A percentile compares a stretch with the other conserved stretches of the same genome.
These are phyloP conservation scores for Tragelaphus eurycerus DNA, from an alignment of 2,797 vertebrate genomes.

Conservation along the genomic window DNA sequence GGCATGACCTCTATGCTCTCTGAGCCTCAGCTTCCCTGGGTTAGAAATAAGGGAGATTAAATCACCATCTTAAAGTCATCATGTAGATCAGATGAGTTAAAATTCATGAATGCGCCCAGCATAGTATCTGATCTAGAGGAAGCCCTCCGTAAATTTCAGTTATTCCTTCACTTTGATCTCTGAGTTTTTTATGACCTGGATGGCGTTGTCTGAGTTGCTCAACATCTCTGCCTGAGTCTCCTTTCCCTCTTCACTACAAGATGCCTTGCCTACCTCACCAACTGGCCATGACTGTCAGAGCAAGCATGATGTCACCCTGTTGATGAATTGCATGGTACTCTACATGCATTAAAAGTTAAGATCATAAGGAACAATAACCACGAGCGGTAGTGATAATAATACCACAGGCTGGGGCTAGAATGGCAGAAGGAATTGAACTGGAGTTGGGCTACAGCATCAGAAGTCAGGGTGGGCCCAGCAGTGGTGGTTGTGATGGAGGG, in stretches of 20 bases:
- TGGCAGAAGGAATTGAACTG: too few relatives aligned
- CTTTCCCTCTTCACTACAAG: not conserved
- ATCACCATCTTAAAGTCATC: not conserved
- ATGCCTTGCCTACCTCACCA: not conserved
- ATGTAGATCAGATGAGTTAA: not conserved
- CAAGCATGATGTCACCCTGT: not conserved
- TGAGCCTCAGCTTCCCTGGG: not conserved
- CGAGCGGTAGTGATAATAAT: not conserved
- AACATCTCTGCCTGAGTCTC: not conserved
- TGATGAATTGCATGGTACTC: not conserved
- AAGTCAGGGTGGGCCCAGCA: not conserved
- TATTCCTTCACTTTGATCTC: not conserved
- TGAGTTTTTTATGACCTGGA: not conserved
- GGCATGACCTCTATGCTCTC: not conserved
- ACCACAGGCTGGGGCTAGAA: not conserved
- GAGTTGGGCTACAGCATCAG: not conserved
- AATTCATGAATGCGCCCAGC: not conserved
- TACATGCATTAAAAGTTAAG: not conserved
- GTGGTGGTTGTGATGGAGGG: not conserved
- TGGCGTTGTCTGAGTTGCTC: not conserved
- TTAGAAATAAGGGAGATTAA: not conserved
- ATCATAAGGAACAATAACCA: not conserved
- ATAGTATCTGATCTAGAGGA: not conserved
- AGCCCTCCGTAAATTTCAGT: not conserved
- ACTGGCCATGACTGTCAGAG: not conserved